Conservation (phyloP, 1,140 invertebrate genomes). For the Pararge aegeria region DNA sequence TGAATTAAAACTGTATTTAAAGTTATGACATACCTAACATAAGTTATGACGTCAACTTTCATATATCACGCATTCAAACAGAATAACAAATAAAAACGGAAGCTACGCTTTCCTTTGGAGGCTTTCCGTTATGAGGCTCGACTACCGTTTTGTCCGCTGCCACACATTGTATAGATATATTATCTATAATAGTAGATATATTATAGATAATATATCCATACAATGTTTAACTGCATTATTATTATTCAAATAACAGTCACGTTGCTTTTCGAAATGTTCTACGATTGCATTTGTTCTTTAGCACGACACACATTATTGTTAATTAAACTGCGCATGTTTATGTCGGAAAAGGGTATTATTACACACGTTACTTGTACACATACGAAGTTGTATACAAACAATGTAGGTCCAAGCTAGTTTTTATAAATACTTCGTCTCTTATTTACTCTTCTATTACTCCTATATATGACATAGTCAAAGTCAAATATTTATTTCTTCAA, state of each 20-base stretch:
- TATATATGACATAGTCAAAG: too few species aligned
- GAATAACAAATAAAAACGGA: slow-evolving; percentile 25
- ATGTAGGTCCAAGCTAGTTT: too few species aligned
- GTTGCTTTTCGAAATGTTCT: background rate
- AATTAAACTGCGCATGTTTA: too few species aligned
- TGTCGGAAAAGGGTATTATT: too few species aligned
- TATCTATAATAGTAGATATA: too few species aligned
- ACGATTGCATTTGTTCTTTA: background rate
- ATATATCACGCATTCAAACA: slow-evolving; percentile 5
- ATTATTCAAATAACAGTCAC: slow-evolving; percentile 10
- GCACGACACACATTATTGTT: background rate
- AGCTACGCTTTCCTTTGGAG: slow-evolving; percentile 17
- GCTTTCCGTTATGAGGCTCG: slow-evolving; percentile 14
- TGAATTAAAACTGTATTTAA: background rate
- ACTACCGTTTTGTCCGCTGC: slow-evolving; percentile 6
- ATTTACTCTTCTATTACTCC: too few species aligned
- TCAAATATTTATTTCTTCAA: too few species aligned
- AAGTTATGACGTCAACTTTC: slow-evolving; percentile 14
- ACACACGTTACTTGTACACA: too few species aligned
- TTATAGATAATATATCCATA: too few species aligned
- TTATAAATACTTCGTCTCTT: too few species aligned
- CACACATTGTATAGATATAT: slow-evolving; percentile 1
- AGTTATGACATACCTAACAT: background rate
- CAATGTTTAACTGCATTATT: background rate
- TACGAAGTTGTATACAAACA: too few species aligned